Evolutionary conservation across 2,797 vertebrate species (phyloP).

Genomic region (Pseudochaenichthys georgianus): DNA sequence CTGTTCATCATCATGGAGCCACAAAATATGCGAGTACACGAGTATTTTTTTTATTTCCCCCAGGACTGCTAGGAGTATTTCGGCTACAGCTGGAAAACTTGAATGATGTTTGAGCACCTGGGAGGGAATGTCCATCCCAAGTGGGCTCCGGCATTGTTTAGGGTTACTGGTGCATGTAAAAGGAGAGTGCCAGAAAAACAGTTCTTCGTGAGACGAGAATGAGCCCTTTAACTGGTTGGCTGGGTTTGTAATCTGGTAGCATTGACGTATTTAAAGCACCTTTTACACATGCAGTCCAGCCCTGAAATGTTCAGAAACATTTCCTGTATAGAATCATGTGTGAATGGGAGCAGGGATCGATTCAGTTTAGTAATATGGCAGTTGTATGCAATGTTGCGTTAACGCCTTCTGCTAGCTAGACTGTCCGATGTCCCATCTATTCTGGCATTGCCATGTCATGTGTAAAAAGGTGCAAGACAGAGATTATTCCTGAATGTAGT

Average conservation of each 20-base stretch:
- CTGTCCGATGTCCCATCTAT: too few relatives aligned
- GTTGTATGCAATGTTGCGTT: too few relatives aligned
- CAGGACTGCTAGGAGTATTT: conserved; percentile 25
- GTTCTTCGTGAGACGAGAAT: conserved; percentile 45
- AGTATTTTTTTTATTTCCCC: neutral
- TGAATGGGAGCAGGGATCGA: too few relatives aligned
- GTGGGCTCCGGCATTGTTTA: conserved; percentile 43
- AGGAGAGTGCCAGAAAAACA: conserved; percentile 44
- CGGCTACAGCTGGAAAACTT: conserved; percentile 39
- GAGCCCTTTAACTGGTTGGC: conserved; percentile 35
- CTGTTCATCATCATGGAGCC: conserved; percentile 1
- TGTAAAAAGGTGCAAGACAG: too few relatives aligned
- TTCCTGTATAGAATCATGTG: too few relatives aligned
- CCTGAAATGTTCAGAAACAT: too few relatives aligned
- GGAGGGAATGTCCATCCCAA: conserved; percentile 44
- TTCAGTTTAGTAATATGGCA: too few relatives aligned
- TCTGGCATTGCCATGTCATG: too few relatives aligned
- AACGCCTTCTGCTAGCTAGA: too few relatives aligned
- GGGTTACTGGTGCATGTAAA: conserved; percentile 49
- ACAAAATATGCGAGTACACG: conserved; percentile 9
- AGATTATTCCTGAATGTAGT: too few relatives aligned
- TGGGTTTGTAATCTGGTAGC: conserved; percentile 35
- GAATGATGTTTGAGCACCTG: conserved; percentile 50
- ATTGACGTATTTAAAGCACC: conserved; percentile 6
- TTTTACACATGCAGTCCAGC: too few relatives aligned